Evolutionary conservation across 2,797 vertebrate species (phyloP).

Genomic region (Epinephelus awoara): DNA sequence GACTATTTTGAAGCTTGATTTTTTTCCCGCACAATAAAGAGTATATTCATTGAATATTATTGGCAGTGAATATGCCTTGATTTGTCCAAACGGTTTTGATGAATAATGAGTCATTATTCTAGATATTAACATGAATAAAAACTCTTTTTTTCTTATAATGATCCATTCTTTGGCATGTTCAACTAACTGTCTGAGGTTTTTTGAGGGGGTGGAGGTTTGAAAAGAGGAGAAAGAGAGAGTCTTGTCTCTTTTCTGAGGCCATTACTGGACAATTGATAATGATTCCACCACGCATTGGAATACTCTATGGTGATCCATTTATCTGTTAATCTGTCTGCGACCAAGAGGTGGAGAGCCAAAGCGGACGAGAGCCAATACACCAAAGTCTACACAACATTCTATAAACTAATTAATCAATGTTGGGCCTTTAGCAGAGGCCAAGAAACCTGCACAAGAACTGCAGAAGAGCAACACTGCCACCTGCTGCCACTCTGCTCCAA

Average conservation of each 20-base stretch:
- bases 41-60: slow-evolving; percentile 37
- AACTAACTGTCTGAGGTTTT: slow-evolving; percentile 9
- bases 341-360: slow-evolving; percentile 73
- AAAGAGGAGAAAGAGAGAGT: slow-evolving; percentile 58
- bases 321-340: slow-evolving; percentile 84
- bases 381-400: slow-evolving; percentile 84
- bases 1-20: slow-evolving; percentile 49
- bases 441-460: slow-evolving; percentile 15
- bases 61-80: slow-evolving; percentile 24
- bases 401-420: slow-evolving; percentile 84
- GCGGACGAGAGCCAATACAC: slow-evolving; percentile 77
- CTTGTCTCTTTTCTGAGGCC: slow-evolving; percentile 71
- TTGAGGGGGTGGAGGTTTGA: slow-evolving; percentile 13
- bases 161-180: background rate
- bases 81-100: slow-evolving; percentile 33
- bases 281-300: slow-evolving; percentile 79
- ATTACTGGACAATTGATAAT: slow-evolving; percentile 82
- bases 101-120: slow-evolving; percentile 32
- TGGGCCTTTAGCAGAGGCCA: slow-evolving; percentile 51
- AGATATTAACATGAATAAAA: slow-evolving; percentile 15
- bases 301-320: slow-evolving; percentile 81
- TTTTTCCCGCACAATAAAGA: slow-evolving; percentile 20
- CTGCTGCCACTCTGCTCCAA: slow-evolving; percentile 70
- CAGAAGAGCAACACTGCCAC: slow-evolving; percentile 87
- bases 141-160: background rate